A percentile compares a stretch with the other conserved stretches of the same genome.
phyloP scores from a whole-genome alignment of 2,797 vertebrate genomes.

The Danio aesculapii region DNA sequence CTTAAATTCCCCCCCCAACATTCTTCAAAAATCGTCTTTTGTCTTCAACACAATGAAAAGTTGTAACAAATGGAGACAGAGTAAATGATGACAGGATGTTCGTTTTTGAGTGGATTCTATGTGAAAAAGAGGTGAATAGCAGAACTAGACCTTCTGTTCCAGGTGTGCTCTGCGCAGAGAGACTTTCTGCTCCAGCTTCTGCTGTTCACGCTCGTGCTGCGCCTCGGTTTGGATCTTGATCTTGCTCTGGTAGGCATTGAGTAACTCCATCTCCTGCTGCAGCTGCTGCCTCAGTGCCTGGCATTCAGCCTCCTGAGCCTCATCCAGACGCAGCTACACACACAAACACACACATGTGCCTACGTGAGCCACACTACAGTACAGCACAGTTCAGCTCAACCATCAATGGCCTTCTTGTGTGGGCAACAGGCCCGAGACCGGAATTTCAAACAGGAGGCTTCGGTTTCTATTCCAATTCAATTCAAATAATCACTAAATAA shows the following conservation, averaged over 20 bases:
- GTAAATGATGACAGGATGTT: too few species aligned
- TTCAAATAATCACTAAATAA: neutral
- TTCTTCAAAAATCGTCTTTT: too few species aligned
- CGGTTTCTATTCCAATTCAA: neutral
- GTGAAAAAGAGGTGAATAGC: slow-evolving; percentile 18
- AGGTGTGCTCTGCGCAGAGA: slow-evolving; percentile 96
- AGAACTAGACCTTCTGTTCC: slow-evolving; percentile 90
- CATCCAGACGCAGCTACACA: slow-evolving; percentile 92
- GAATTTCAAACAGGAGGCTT: slow-evolving; percentile 28
- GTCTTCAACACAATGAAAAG: too few species aligned
- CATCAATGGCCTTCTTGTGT: slow-evolving; percentile 40
- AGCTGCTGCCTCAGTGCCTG: slow-evolving; percentile 98
- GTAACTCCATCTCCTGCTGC: slow-evolving; percentile 99
- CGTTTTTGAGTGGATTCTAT: too few species aligned
- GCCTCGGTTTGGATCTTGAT: slow-evolving; percentile 99
- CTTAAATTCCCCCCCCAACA: too few species aligned
- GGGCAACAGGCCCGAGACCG: neutral
- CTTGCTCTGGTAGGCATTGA: slow-evolving; percentile 99
- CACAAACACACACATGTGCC: slow-evolving; percentile 43
- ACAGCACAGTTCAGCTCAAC: slow-evolving; percentile 22
- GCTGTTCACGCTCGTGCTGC: slow-evolving; percentile 96
- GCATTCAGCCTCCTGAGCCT: slow-evolving; percentile 99
- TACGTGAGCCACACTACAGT: slow-evolving; percentile 26
- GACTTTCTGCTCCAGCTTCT: slow-evolving; percentile 98
- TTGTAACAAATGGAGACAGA: too few species aligned